Percentiles rank a stretch among this genome's conserved stretches.
Evolutionary conservation across 2,797 vertebrate species (phyloP).

Genomic region (Merluccius polli): DNA sequence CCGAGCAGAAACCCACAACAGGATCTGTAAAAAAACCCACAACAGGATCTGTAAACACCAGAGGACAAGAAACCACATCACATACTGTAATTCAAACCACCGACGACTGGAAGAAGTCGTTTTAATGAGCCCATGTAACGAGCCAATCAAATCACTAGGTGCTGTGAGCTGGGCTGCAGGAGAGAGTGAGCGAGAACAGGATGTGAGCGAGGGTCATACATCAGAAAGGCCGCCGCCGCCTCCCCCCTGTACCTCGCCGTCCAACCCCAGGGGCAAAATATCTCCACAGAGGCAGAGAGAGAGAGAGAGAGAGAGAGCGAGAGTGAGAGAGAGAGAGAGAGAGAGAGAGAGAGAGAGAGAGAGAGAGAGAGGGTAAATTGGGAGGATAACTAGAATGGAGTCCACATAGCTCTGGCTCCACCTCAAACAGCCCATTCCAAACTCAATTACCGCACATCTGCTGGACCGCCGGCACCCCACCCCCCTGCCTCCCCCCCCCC

Average conservation of each 20-base stretch:
- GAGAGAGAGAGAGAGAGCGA: background rate
- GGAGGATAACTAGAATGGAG: slow-evolving; percentile 54
- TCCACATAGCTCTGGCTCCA: slow-evolving; percentile 46
- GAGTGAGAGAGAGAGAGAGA: background rate
- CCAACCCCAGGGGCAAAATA: background rate
- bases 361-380: slow-evolving; percentile 50
- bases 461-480: background rate
- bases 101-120: background rate
- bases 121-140: background rate
- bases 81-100: background rate
- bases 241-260: background rate
- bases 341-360: background rate
- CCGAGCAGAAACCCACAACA: background rate
- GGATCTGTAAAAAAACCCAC: background rate
- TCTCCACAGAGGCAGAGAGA: background rate
- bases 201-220: background rate
- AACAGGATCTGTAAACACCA: background rate
- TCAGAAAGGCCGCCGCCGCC: background rate
- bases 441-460: slow-evolving; percentile 68
- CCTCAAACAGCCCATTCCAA: slow-evolving; percentile 62
- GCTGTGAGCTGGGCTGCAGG: background rate
- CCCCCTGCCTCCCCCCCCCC: slow-evolving; percentile 15
- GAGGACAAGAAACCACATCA: background rate
- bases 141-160: background rate
- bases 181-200: background rate